Conservation (phyloP, 92 coral and sea anemone species). For the Zoanthus gigantus region DNA sequence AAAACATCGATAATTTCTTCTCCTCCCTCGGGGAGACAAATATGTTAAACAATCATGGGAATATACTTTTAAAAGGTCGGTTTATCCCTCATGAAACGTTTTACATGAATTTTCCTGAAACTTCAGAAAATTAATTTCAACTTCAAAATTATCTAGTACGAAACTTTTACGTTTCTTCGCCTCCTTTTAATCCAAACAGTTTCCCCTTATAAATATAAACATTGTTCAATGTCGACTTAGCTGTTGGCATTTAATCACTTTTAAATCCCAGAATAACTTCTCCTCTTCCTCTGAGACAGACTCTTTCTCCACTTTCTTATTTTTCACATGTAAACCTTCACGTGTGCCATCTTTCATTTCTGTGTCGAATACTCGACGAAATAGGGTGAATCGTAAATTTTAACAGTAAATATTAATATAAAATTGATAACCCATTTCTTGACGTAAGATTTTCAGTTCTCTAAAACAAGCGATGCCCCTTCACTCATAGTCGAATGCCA, state of each 20-base stretch:
- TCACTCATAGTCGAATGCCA: not conserved
- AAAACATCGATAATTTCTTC: constrained; percentile 21
- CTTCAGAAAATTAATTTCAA: not conserved
- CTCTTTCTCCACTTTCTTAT: not conserved
- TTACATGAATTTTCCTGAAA: constrained; percentile 49
- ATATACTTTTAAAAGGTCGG: constrained; percentile 49
- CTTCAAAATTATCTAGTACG: constrained; percentile 37
- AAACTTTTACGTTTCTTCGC: constrained; percentile 46
- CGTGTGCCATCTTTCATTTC: constrained; percentile 2
- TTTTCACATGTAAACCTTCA: constrained; percentile 4
- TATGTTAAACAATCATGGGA: constrained; percentile 42
- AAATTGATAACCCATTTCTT: not conserved
- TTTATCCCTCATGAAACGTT: constrained; percentile 57
- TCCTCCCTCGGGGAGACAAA: constrained; percentile 19
- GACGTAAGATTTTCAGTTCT: constrained; percentile 1
- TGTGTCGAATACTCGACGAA: constrained; percentile 42
- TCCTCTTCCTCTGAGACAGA: constrained; percentile 42
- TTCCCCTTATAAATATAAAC: constrained; percentile 57
- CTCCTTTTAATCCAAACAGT: constrained; percentile 62
- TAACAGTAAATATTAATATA: not conserved
- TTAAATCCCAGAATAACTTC: constrained; percentile 11
- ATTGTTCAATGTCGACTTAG: constrained; percentile 35
- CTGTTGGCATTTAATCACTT: constrained; percentile 6
- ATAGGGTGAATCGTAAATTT: constrained; percentile 18
- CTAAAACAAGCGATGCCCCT: constrained; percentile 12